Base-by-base conservation (phyloP, 2,888 invertebrate genomes). In the Iselma pallidipennis region DNA sequence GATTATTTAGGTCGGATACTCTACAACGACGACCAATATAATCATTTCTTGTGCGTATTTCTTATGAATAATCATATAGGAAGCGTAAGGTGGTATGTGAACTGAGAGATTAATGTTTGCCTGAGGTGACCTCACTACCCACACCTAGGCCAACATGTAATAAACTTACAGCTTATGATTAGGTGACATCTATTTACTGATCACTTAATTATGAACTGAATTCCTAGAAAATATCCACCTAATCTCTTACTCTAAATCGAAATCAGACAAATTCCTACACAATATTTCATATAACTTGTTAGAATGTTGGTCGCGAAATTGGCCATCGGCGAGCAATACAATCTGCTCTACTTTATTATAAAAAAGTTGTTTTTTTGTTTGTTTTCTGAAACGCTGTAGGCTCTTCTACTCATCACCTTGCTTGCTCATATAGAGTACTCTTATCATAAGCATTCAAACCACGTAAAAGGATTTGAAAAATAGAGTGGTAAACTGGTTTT, bases 41-140 rank as follows among this genome's bases (percentile, higher is more conserved):
- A 33, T 31, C 14, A 45, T 45, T 23, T 23, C 21, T 45, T 52
- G 50, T 54, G 49, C 31, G 50, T 63, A 59, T 63, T 63, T 53
- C 59, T 60, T 55, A 54, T 59, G 55, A 59, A 59, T 63, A 63
- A 63, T 62, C 55, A 59, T 57, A 60, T 45, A 60, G 59, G 63
- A 63, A 63, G 59, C 63, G 33, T 51, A 62, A 49, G 57, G 55
- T 62, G 62, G 62, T 58, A 62, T 63, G 59, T 59, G 56, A 52
- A 62, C 58, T 61, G 63, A 66, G 69, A 71, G 70, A 71, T 71
- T 65, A 67, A 71, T 71, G 66, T 54, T 66, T 63, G 65, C 65
- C 66, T 65, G 48, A 56, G 67, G 68, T 67, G 59, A 50, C 56
- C 57, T 49, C 62, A 55, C 69, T 60, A 55, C 67, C 70, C 62